A percentile compares a stretch with the other conserved stretches of the same genome.
phyloP scores from a whole-genome alignment of 1,140 invertebrate species.

The Drosophila neocordata region DNA sequence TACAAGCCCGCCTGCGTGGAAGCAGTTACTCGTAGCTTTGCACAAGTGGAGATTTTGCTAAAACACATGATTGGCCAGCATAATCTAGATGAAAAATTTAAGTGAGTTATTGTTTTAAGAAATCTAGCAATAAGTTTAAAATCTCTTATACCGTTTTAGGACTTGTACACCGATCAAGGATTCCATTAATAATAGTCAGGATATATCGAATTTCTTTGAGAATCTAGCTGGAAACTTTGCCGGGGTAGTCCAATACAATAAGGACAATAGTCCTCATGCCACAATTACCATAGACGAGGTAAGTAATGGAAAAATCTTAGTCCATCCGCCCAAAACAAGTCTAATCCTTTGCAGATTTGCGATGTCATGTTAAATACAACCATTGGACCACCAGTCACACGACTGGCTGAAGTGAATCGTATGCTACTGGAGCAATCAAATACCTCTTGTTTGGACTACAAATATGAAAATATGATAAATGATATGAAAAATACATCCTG shows the following conservation, averaged over 20 bases:
- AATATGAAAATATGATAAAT: conserved; percentile 90
- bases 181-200: conserved; percentile 86
- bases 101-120: conserved; percentile 82
- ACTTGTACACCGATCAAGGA: conserved; percentile 90
- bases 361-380: conserved; percentile 88
- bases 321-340: not conserved
- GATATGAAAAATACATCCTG: conserved; percentile 89
- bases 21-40: conserved; percentile 86
- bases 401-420: conserved; percentile 89
- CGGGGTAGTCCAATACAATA: conserved; percentile 96
- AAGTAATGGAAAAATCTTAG: not conserved
- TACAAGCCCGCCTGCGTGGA: conserved; percentile 86
- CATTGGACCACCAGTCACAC: conserved; percentile 86
- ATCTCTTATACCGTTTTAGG: conserved; percentile 81
- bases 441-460: conserved; percentile 93
- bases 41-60: conserved; percentile 87
- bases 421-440: conserved; percentile 87
- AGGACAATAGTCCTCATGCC: conserved; percentile 91
- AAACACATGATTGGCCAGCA: conserved; percentile 85
- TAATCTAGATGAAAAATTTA: conserved; percentile 87
- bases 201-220: conserved; percentile 92
- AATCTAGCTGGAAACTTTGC: conserved; percentile 92
- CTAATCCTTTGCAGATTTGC: conserved; percentile 84
- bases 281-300: conserved; percentile 91
- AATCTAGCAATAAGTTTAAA: not conserved